A percentile compares a stretch with the other conserved stretches of the same genome.
phyloP scores from a whole-genome alignment of 2,888 invertebrate genomes.

The Fissipunctia ypsillon region DNA sequence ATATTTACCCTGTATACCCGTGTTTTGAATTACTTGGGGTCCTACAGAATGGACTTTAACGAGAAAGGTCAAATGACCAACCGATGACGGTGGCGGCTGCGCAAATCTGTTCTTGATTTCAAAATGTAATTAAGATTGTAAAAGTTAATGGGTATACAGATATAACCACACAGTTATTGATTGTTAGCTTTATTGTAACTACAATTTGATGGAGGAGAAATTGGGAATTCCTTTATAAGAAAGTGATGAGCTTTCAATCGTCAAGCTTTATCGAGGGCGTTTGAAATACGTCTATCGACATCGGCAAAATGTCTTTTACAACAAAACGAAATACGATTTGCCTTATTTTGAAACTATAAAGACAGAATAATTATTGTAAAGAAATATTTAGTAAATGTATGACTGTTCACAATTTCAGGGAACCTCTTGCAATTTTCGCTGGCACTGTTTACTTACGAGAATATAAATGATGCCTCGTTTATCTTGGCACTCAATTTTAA shows the following conservation, averaged over 20 bases:
- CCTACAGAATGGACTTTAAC: constrained; percentile 38
- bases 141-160: constrained; percentile 14
- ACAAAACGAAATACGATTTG: neutral
- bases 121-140: constrained; percentile 26
- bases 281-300: neutral
- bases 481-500: constrained; percentile 30
- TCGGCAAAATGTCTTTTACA: neutral
- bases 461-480: neutral
- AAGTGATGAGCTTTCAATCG: neutral
- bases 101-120: constrained; percentile 59
- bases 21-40: constrained; percentile 45
- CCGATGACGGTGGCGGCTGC: neutral
- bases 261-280: too few relatives aligned
- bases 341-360: neutral
- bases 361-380: neutral
- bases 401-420: too few relatives aligned
- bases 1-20: constrained; percentile 21
- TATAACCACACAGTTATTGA: constrained; percentile 3
- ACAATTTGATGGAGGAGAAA: neutral
- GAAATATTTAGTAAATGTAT: neutral
- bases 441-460: neutral
- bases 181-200: constrained; percentile 8
- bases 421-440: neutral
- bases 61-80: constrained; percentile 46
- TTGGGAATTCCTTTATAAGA: neutral